phyloP scores from a whole-genome alignment of 1,140 invertebrate genomes.

The Trichoplusia ni region DNA sequence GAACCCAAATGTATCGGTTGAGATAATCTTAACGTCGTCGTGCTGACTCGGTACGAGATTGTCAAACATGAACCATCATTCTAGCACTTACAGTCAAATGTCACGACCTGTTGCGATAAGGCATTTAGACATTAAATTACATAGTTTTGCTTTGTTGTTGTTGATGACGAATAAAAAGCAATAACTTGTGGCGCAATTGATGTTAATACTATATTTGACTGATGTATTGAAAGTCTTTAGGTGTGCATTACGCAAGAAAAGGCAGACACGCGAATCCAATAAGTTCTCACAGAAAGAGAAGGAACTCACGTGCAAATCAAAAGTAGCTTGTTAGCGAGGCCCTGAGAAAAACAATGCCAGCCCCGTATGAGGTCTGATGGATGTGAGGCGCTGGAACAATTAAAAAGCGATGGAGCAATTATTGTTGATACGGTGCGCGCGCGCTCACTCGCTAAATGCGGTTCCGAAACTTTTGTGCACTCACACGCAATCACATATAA shows the following conservation, averaged over 20 bases:
- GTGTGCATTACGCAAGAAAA: slow-evolving; percentile 11
- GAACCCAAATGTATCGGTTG: slow-evolving; percentile 42
- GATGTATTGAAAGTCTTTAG: slow-evolving; percentile 25
- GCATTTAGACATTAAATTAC: not conserved
- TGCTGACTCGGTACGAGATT: slow-evolving; percentile 1
- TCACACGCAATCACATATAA: slow-evolving; percentile 12
- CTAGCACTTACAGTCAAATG: slow-evolving; percentile 18
- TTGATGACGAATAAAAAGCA: slow-evolving; percentile 1
- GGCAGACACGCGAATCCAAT: slow-evolving; percentile 22
- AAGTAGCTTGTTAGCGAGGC: slow-evolving; percentile 35
- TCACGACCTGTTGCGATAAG: slow-evolving; percentile 16
- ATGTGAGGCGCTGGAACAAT: slow-evolving; percentile 41
- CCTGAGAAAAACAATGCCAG: slow-evolving; percentile 42
- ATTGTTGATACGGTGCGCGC: slow-evolving; percentile 34
- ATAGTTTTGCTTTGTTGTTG: slow-evolving; percentile 15
- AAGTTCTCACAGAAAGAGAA: slow-evolving; percentile 30
- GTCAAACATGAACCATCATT: not conserved
- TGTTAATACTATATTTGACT: slow-evolving; percentile 16
- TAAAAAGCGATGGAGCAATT: slow-evolving; percentile 49
- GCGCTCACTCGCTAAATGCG: slow-evolving; percentile 22
- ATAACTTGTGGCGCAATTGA: slow-evolving; percentile 2
- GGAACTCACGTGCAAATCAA: slow-evolving; percentile 32
- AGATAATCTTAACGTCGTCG: slow-evolving; percentile 8
- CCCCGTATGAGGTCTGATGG: slow-evolving; percentile 36
- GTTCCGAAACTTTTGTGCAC: slow-evolving; percentile 24